These are phyloP conservation scores for Cygnus olor DNA, from an alignment of 2,797 vertebrate genomes.

Conservation along the genomic window DNA sequence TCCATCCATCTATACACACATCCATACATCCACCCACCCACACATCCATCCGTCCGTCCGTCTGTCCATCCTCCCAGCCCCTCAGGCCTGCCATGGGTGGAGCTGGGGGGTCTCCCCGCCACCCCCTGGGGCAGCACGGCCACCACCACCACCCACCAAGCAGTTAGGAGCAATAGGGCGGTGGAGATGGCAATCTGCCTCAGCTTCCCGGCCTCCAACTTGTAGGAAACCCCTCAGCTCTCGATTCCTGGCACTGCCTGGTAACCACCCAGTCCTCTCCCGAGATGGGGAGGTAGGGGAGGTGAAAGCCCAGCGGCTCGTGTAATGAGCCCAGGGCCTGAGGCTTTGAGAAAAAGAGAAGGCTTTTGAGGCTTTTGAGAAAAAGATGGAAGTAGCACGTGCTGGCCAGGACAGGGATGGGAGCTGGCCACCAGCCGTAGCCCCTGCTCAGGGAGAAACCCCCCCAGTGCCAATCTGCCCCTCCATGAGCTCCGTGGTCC, in stretches of 20 bases:
- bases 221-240: neutral
- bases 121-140: neutral
- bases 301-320: neutral
- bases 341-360: neutral
- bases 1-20: too few relatives aligned
- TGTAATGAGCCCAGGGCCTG: neutral
- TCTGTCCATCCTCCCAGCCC: neutral
- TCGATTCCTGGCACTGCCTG: neutral
- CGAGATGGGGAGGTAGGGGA: neutral
- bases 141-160: fast-evolving
- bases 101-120: neutral
- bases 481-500: neutral
- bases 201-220: neutral
- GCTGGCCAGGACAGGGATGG: neutral
- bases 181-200: neutral
- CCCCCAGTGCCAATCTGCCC: neutral
- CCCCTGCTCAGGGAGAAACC: neutral
- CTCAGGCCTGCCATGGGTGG: neutral
- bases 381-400: neutral
- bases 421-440: neutral
- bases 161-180: neutral
- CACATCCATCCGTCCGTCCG: too few relatives aligned
- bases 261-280: neutral
- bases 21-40: too few relatives aligned
- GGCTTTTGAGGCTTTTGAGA: neutral